Conservation (phyloP, 2,113 vertebrate species). For the Ovibos moschatus region DNA sequence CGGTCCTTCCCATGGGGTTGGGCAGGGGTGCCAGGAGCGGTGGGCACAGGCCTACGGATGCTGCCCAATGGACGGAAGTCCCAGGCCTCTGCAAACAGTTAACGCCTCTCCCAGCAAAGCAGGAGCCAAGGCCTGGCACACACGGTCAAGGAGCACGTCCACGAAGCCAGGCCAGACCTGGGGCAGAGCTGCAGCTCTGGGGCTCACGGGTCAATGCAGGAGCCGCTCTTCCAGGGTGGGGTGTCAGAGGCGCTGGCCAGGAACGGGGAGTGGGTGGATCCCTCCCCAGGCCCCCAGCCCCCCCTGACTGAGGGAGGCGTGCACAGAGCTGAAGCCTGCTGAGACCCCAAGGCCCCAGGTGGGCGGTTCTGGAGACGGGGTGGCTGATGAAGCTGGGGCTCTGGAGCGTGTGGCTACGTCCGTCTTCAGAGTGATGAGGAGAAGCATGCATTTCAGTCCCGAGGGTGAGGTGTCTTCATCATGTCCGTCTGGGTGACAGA, state of each 20-base stretch:
- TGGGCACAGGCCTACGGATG: neutral
- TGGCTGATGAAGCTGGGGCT: neutral
- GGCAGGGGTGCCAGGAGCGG: neutral
- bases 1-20: neutral
- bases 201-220: neutral
- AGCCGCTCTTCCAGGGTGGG: neutral
- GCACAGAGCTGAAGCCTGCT: neutral
- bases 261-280: neutral
- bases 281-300: neutral
- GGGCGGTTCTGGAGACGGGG: neutral
- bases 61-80: neutral
- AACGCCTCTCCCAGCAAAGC: neutral
- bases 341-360: neutral
- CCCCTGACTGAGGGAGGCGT: neutral
- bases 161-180: neutral
- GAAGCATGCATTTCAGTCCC: neutral
- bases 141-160: neutral
- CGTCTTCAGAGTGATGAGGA: neutral
- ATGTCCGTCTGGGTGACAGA: neutral
- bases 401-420: neutral
- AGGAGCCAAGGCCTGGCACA: neutral
- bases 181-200: neutral
- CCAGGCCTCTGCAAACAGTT: neutral
- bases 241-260: neutral
- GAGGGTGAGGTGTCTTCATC: neutral